These are phyloP conservation scores for Erpobdella octoculata DNA, from an alignment of 2,888 invertebrate species.

Conservation along the genomic window DNA sequence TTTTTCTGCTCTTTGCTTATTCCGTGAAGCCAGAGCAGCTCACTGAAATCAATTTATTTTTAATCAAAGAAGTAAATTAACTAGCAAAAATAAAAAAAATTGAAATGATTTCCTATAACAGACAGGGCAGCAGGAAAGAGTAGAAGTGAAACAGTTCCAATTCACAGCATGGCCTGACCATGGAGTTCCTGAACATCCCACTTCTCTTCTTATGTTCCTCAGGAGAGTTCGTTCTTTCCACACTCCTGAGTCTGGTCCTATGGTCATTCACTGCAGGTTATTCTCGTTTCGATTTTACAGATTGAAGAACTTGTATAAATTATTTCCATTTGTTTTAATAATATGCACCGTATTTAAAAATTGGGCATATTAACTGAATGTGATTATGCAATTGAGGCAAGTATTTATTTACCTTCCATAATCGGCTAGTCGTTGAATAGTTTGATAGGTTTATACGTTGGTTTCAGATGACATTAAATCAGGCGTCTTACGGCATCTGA, in stretches of 20 bases:
- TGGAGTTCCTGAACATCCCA: constrained; percentile 94
- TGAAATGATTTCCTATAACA: constrained; percentile 39
- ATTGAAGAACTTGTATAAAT: not conserved
- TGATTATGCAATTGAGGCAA: too few relatives aligned
- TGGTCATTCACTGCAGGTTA: constrained; percentile 78
- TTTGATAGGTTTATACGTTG: too few relatives aligned
- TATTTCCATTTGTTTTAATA: not conserved
- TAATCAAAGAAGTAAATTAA: not conserved
- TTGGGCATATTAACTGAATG: too few relatives aligned
- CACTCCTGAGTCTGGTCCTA: constrained; percentile 82
- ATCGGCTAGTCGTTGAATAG: too few relatives aligned
- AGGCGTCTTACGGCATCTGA: too few relatives aligned
- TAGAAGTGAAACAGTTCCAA: constrained; percentile 92
- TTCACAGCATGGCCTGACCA: constrained; percentile 99
- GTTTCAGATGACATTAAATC: too few relatives aligned
- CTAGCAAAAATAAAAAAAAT: not conserved
- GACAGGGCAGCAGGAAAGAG: constrained; percentile 57
- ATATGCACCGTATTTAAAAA: too few relatives aligned
- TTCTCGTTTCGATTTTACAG: not conserved
- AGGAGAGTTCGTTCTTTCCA: constrained; percentile 70
- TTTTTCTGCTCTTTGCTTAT: not conserved
- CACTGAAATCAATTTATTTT: not conserved
- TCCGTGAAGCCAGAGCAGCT: not conserved
- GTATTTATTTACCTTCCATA: too few relatives aligned
- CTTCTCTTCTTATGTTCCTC: constrained; percentile 93